Base-by-base conservation (phyloP, 2,888 invertebrate species). In the Drosophila antonietae region DNA sequence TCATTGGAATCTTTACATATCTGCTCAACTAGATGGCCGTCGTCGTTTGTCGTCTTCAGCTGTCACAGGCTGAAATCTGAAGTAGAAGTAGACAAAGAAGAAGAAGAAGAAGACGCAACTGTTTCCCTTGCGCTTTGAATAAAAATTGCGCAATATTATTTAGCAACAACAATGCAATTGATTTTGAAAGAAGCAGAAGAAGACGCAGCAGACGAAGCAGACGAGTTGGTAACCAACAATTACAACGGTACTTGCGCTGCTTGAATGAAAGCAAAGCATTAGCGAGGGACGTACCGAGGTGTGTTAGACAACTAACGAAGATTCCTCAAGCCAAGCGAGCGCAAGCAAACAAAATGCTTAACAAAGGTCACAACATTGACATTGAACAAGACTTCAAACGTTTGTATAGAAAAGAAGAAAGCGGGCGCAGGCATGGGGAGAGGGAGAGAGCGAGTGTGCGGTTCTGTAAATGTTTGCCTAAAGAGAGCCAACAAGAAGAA, bases 341-440 rank as follows among this genome's bases (percentile, higher is more conserved):
- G 46, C 74, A 66, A 68, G 83, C 89, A 83, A 84, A 81, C 74
- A 83, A 84, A 84, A 84, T 89, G 85, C 85, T 75, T 89, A 87
- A 89, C 89, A 89, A 87, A 85, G 84, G 84, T 85, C 84, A 85
- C 84, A 85, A 84, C 84, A 85, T 85, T 89, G 84, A 85, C 84
- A 85, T 85, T 85, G 84, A 89, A 73, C 77, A 71, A 73, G 84
- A 61, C 76, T 68, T 68, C 61, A 46, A 71, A 75, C 61, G 63
- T 46, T n/a, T 44, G 41, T 33, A 56, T 43, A 46, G 61, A 20
- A 10, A n/a, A 39, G 47, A 18, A 49, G 37, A 44, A 35, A 10
- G 44, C 14, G 8, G 6, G 41, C 9, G 53, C 10, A 9, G 39
- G 23, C 5, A 10, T 20, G 9, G 15, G 8, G 55, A 31, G 31